Evolutionary conservation across 2,888 invertebrate genomes (phyloP).

Genomic region (Cybosia mesomella): DNA sequence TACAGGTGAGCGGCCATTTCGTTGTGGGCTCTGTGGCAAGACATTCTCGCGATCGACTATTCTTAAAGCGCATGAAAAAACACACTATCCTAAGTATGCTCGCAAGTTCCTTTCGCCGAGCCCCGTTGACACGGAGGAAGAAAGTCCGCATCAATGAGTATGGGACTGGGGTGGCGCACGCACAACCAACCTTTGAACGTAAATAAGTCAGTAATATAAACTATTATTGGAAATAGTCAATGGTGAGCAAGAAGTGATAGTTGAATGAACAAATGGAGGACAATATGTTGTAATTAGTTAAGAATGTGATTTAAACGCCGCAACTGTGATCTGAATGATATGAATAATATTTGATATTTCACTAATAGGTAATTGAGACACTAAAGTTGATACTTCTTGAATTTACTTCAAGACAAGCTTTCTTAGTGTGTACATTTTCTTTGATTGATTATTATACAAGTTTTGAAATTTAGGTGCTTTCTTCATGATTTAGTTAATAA

Average conservation of each 20-base stretch:
- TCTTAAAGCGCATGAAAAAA: constrained; percentile 96
- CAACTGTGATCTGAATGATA: constrained; percentile 88
- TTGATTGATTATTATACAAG: constrained; percentile 65
- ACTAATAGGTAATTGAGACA: constrained; percentile 85
- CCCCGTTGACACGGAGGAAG: constrained; percentile 94
- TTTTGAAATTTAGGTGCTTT: constrained; percentile 80
- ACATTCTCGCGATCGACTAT: constrained; percentile 96
- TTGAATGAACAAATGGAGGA: constrained; percentile 82
- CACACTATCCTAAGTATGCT: constrained; percentile 96
- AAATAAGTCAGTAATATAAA: constrained; percentile 64
- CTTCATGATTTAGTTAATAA: constrained; percentile 76
- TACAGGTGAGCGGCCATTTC: constrained; percentile 94
- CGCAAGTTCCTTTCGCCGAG: constrained; percentile 95
- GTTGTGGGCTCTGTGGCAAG: constrained; percentile 95
- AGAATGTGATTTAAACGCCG: constrained; percentile 87
- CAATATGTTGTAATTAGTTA: constrained; percentile 86
- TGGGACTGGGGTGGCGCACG: constrained; percentile 60
- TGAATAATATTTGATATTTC: constrained; percentile 87
- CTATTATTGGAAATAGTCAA: constrained; percentile 73
- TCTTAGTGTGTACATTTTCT: constrained; percentile 59
- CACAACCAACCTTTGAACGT: constrained; percentile 66
- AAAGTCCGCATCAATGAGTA: constrained; percentile 91
- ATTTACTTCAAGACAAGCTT: constrained; percentile 64
- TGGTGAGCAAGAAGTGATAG: constrained; percentile 72
- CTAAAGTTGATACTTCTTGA: constrained; percentile 76